Percentiles rank a stretch among this genome's conserved stretches.
Evolutionary conservation across 2,113 vertebrate species (phyloP).

Genomic region (Nerophis ophidion): DNA sequence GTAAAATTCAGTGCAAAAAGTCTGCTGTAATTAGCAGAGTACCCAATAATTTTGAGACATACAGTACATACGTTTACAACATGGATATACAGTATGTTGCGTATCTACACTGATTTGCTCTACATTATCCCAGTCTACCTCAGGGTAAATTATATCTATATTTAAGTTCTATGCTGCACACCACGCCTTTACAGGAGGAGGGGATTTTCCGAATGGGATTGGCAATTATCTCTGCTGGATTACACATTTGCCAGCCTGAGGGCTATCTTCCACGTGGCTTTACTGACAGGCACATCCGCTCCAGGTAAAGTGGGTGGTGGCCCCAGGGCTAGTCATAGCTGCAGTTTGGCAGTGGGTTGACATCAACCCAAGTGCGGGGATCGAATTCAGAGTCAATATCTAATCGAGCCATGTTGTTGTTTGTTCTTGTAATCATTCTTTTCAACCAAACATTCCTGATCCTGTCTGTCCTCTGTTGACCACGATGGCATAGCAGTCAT

Average conservation of each 20-base stretch:
- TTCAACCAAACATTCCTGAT: not conserved
- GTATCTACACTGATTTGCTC: too few species aligned
- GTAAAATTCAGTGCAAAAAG: too few species aligned
- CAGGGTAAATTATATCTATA: slow-evolving; percentile 10
- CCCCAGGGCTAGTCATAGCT: slow-evolving; percentile 2
- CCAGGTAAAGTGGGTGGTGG: not conserved
- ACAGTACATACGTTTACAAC: too few species aligned
- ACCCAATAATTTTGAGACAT: too few species aligned
- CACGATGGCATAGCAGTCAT: not conserved
- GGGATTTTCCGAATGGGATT: slow-evolving; percentile 47
- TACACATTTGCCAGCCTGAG: slow-evolving; percentile 30
- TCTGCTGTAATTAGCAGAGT: too few species aligned
- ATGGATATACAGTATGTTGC: too few species aligned
- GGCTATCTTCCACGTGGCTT: slow-evolving; percentile 17
- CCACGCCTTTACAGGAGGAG: slow-evolving; percentile 10
- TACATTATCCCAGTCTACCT: too few species aligned
- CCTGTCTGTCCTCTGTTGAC: too few species aligned
- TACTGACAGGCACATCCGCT: slow-evolving; percentile 36
- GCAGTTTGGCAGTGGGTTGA: slow-evolving; percentile 10
- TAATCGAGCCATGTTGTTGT: not conserved
- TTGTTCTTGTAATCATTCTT: not conserved
- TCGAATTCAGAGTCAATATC: slow-evolving; percentile 1
- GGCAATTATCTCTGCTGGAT: slow-evolving; percentile 30
- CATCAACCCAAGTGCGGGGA: not conserved
- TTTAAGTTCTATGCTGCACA: slow-evolving; percentile 7